Conservation (phyloP, 2,113 vertebrate species). For the Tychaedon coryphoeus region DNA sequence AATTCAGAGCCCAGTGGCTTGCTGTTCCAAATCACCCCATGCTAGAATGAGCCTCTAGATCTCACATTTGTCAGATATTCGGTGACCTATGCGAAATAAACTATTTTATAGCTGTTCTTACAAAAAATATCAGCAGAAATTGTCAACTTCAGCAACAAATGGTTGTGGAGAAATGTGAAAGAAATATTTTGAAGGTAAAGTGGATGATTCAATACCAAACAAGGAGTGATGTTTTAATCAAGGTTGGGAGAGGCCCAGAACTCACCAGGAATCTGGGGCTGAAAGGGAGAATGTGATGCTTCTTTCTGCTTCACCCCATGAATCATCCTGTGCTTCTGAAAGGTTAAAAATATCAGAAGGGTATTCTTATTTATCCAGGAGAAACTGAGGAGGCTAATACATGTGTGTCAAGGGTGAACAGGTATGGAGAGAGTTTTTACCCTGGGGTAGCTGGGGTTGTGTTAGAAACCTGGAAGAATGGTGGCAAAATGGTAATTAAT, state of each 20-base stretch:
- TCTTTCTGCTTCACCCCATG: neutral
- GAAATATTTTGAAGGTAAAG: neutral
- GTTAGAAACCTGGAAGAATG: neutral
- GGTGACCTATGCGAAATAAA: neutral
- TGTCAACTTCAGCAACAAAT: neutral
- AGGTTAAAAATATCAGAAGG: neutral
- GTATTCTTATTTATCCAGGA: neutral
- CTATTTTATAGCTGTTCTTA: neutral
- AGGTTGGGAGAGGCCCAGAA: neutral
- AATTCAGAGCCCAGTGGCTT: neutral
- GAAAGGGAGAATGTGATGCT: neutral
- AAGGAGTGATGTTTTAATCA: neutral
- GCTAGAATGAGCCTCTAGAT: neutral
- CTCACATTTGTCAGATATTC: neutral
- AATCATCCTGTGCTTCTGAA: neutral
- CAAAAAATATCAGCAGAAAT: neutral
- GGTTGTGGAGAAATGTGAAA: neutral
- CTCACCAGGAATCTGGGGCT: neutral
- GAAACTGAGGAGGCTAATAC: neutral
- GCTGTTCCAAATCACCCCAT: neutral
- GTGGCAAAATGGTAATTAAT: neutral
- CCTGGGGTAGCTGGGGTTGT: neutral
- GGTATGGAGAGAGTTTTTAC: neutral
- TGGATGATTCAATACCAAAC: neutral
- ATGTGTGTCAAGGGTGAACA: fast-evolving